These are phyloP conservation scores for Delphinapterus leucas DNA, from an alignment of 2,113 vertebrate genomes.

Conservation along the genomic window DNA sequence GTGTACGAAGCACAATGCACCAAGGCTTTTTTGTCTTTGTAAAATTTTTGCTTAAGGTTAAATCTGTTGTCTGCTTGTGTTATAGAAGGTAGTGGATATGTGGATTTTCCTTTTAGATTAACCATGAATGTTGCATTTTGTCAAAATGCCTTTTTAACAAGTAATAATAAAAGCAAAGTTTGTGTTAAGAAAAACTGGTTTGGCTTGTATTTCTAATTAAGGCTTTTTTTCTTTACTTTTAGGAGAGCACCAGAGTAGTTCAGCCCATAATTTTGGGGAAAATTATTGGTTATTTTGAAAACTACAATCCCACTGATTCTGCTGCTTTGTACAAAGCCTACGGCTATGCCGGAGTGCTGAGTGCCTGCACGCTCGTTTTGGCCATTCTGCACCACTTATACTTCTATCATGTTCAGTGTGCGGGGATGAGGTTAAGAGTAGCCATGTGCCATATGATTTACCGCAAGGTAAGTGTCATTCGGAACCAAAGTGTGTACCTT, in stretches of 20 bases:
- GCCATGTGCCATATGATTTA: constrained; percentile 98
- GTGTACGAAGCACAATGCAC: too few species aligned
- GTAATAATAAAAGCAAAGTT: neutral
- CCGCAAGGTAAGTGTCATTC: constrained; percentile 87
- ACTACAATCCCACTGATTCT: constrained; percentile 58
- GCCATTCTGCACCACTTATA: constrained; percentile 90
- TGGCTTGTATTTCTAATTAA: constrained; percentile 26
- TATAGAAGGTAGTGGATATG: neutral
- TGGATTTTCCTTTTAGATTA: neutral
- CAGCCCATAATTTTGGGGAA: constrained; percentile 92
- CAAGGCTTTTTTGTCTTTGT: neutral
- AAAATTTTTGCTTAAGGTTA: neutral
- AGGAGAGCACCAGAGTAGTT: constrained; percentile 89
- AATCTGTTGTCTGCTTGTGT: neutral
- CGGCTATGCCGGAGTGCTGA: constrained; percentile 83
- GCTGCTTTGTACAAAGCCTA: constrained; percentile 77
- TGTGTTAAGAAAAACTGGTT: neutral
- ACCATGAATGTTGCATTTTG: neutral
- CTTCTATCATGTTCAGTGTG: constrained; percentile 90
- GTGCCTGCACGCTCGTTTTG: constrained; percentile 83
- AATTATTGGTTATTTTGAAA: constrained; percentile 91
- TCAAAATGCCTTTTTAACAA: neutral
- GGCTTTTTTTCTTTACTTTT: constrained; percentile 48
- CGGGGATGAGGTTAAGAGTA: constrained; percentile 92
- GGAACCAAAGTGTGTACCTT: rapidly evolving